phyloP scores from a whole-genome alignment of 1,140 invertebrate genomes.

The Cotesia glomerata region DNA sequence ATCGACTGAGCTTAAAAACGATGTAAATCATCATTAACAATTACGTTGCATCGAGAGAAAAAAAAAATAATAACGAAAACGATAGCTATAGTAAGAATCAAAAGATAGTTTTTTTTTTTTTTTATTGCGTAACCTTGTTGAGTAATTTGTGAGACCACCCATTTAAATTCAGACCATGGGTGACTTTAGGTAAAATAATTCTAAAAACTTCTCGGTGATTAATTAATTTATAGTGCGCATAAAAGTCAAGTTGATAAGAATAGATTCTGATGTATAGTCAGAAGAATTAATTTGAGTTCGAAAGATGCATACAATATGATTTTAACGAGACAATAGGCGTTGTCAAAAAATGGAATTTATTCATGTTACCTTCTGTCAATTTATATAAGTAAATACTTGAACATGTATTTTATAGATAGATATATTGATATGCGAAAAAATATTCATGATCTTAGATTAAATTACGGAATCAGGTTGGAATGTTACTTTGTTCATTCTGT shows the following conservation, averaged over 20 bases:
- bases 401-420: background rate
- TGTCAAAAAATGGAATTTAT: conserved; percentile 8
- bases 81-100: no score
- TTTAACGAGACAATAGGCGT: conserved; percentile 19
- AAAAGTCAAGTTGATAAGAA: no score
- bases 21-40: no score
- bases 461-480: conserved; percentile 23
- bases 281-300: background rate
- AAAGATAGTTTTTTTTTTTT: no score
- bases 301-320: background rate
- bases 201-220: background rate
- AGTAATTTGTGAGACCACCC: background rate
- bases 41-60: no score
- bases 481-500: conserved; percentile 7
- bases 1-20: no score
- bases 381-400: background rate
- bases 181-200: background rate
- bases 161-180: background rate
- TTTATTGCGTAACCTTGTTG: no score
- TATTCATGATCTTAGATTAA: background rate
- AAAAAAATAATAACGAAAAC: no score
- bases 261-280: no score
- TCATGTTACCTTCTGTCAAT: background rate
- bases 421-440: background rate
- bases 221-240: no score